phyloP scores from a whole-genome alignment of 2,888 invertebrate species.

The Ellobium chinense region DNA sequence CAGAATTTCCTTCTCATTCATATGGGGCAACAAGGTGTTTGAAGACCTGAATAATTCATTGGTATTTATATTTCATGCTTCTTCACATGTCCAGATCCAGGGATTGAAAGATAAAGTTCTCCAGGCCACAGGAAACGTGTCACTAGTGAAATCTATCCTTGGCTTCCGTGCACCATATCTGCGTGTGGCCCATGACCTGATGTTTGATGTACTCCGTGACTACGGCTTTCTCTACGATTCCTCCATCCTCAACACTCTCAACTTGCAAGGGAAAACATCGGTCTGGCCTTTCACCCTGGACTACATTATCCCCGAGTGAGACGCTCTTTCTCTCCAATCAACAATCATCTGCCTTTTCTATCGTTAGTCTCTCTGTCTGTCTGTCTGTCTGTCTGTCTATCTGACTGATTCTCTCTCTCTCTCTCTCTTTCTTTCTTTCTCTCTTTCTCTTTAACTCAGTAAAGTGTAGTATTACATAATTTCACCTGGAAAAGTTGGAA shows the following conservation, averaged over 20 bases:
- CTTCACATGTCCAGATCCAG: constrained; percentile 18
- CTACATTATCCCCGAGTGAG: constrained; percentile 74
- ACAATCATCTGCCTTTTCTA: not conserved
- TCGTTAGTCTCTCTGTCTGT: not conserved
- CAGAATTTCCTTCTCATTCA: no score
- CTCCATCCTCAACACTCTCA: constrained; percentile 94
- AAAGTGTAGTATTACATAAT: no score
- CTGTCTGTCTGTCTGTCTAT: no score
- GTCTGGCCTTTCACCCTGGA: constrained; percentile 97
- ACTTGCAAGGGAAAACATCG: constrained; percentile 90
- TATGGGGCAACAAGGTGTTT: no score
- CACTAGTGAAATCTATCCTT: constrained; percentile 79
- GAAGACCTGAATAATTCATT: no score
- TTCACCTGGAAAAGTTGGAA: no score
- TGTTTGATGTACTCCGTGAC: constrained; percentile 95
- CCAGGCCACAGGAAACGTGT: not conserved
- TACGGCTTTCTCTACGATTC: constrained; percentile 96
- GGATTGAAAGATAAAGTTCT: not conserved
- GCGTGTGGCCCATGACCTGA: constrained; percentile 91
- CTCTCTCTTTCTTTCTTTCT: no score
- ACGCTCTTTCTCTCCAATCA: no score
- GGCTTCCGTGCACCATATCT: constrained; percentile 95
- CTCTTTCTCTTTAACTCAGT: no score
- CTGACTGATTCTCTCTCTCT: no score
- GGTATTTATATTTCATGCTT: not conserved